phyloP scores from a whole-genome alignment of 2,113 vertebrate genomes.

The Halcyon malimbica region DNA sequence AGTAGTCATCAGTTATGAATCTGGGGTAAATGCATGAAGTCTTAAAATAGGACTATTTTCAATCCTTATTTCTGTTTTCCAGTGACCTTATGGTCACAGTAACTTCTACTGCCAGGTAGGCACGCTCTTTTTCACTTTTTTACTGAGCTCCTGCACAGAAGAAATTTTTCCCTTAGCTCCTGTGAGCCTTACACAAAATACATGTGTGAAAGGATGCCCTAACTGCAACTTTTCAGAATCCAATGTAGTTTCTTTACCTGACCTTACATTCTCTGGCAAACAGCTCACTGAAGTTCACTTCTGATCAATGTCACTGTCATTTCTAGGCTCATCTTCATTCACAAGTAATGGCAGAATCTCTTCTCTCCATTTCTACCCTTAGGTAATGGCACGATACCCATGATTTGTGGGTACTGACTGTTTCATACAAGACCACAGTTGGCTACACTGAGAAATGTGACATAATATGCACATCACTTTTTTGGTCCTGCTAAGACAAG shows the following conservation, averaged over 20 bases:
- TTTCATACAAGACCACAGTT: not conserved
- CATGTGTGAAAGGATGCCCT: not conserved
- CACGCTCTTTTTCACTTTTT: not conserved
- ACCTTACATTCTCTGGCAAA: not conserved
- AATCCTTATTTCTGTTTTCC: not conserved
- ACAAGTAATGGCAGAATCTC: not conserved
- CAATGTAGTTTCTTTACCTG: slow-evolving; percentile 5
- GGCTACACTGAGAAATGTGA: not conserved
- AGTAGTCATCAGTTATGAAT: not conserved
- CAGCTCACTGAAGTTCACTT: not conserved
- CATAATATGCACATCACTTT: not conserved
- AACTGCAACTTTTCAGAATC: not conserved
- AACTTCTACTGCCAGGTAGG: not conserved
- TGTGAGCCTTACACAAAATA: not conserved
- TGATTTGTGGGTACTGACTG: not conserved
- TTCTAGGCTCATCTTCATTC: slow-evolving; percentile 10
- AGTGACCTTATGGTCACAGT: not conserved
- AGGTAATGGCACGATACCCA: not conserved
- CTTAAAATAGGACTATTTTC: not conserved
- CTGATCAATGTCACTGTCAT: slow-evolving; percentile 3
- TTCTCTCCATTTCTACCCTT: slow-evolving; percentile 2
- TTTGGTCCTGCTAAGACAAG: not conserved
- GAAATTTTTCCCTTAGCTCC: not conserved
- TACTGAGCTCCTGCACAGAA: not conserved
- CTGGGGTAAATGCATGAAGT: not conserved